Base-by-base conservation (phyloP, 1,140 invertebrate genomes). In the Oryctes rhinoceros region DNA sequence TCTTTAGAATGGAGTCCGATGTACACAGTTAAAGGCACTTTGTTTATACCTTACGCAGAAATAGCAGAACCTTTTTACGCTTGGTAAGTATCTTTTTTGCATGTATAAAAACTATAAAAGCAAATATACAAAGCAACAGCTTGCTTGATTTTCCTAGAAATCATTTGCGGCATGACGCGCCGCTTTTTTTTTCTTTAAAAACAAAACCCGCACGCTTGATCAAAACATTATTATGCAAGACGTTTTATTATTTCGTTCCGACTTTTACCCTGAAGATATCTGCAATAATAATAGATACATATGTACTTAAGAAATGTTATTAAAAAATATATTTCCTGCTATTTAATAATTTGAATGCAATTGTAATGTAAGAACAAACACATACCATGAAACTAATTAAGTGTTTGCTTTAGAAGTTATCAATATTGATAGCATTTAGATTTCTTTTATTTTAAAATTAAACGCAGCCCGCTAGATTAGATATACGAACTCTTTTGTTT, bases 11-110 rank as follows among this genome's bases (percentile, higher is more conserved):
- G 94, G 90, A 94, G 90, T 83, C 85, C 89, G 10, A 91, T 91
- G 7, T 96, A 96, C 85, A 91, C 92, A 7, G 92, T 93, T 0
- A 93, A 92, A 86, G 96, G 95, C 59, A 90, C 93, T 9, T 87
- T 96, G 49, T 92, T 91, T 82, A 95, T 99, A 81, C 97, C 97
- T 0, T 99, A 98, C 91, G 97, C 97, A 11, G 97, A 98, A 89
- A 93, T 99, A 65, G 88, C 89, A 13, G 95, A 96, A 87, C 96
- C 97, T 4, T 97, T 99, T 86, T 93, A 92, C 85, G 96, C 95
- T 18, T 98, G 94, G 92, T 97, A 82, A 85, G 77, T 78, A 15
- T 15, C 39, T 78, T 53, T 13, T 78, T 78, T 59, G 47, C n/a
- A 44, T 76, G 24, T n/a, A 9, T 10, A n/a, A 76, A 76, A 39